Evolutionary conservation across 2,113 vertebrate species (phyloP).

Genomic region (Pseudonaja textilis): DNA sequence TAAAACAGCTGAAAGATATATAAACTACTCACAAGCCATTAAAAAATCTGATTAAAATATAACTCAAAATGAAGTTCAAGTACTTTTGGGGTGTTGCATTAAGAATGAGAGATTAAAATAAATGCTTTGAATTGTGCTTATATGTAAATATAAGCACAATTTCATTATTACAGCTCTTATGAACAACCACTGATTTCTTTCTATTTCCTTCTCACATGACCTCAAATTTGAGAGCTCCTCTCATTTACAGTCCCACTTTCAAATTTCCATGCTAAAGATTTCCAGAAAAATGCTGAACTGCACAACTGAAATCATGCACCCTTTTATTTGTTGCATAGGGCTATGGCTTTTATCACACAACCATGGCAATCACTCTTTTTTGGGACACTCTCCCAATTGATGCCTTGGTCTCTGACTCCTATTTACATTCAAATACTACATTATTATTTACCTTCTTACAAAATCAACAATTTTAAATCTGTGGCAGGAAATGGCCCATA

Average conservation of each 20-base stretch:
- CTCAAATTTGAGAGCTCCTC: background rate
- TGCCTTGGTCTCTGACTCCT: background rate
- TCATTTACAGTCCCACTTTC: background rate
- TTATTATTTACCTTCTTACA: background rate
- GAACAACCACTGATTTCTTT: background rate
- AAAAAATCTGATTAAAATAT: background rate
- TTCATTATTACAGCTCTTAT: background rate
- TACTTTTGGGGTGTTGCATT: background rate
- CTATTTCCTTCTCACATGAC: background rate
- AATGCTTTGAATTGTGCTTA: background rate
- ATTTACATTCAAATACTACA: background rate
- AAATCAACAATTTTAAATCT: background rate
- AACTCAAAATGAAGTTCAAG: background rate
- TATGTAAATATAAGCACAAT: background rate
- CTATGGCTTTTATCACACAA: background rate
- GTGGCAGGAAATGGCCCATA: background rate
- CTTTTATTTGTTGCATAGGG: background rate
- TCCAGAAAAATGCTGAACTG: background rate
- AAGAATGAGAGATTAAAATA: background rate
- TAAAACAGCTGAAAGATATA: background rate
- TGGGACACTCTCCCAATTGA: background rate
- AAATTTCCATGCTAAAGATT: background rate
- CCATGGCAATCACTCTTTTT: background rate
- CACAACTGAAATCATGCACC: background rate
- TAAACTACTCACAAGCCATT: background rate